Evolutionary conservation across 1,140 invertebrate species (phyloP), one percentile per base, ranked within the genome.

Genomic region (Plectrocnemia conspersa): DNA sequence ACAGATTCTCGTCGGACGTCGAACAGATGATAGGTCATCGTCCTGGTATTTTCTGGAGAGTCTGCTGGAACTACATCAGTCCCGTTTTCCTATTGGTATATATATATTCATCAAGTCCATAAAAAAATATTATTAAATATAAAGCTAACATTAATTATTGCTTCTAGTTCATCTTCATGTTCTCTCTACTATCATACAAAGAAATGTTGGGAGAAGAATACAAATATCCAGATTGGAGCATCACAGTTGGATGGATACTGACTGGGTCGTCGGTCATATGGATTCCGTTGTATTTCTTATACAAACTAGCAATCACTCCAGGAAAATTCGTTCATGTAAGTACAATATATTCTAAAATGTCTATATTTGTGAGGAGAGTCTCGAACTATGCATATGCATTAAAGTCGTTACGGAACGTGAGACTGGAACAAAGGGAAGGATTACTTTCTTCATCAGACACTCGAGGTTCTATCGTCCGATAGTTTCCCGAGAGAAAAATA

Each of bases 1-100:
- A 89, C 57, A 78, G 89, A 56, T 94, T 97, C 72, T 86, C 88
- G 5, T 78, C 82, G 27, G 92, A 97, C 69, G 91, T 97, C 36
- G 82, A 86, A 64, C 84, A 88, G 65, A 97, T 97, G 93, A 80
- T 96, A 42, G 91, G 92, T 1, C 86, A 89, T 61, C 77, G 81
- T 33, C 91, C 93, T 0, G 89, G 89, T 3, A 69, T 88, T 57
- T 97, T 93, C 69, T 97, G 93, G 93, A 77, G 89, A 40, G 81
- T 93, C 16, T 96, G 92, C 71, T 97, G 93, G 93, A 85, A 85
- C 59, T 92, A 92, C 63, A 83, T 93, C 19, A 92, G 91, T 66
- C 91, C 91, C 1, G 72, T 88, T 16, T 92, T 93, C 65, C 79
- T 93, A 54, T 77, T 91, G 66, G 77, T 79, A 64, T 19, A 22